Conservation (phyloP, 1,140 invertebrate species). For the Bilobella aurantiaca region DNA sequence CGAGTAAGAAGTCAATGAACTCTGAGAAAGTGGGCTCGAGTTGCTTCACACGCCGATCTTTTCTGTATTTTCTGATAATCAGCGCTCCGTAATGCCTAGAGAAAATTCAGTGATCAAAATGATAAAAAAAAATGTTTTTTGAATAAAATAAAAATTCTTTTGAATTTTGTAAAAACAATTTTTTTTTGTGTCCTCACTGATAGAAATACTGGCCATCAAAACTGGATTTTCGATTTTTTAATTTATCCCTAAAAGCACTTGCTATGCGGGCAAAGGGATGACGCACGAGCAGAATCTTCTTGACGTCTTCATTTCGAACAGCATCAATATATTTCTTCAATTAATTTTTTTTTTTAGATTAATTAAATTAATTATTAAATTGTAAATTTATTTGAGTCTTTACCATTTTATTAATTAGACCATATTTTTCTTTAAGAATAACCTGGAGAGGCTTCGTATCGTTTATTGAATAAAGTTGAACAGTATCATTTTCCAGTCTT, state of each 20-base stretch:
- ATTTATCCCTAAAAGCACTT: constrained; percentile 31
- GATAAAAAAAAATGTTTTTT: constrained; percentile 3
- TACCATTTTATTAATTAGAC: constrained; percentile 22
- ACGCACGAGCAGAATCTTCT: constrained; percentile 23
- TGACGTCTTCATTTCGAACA: constrained; percentile 4
- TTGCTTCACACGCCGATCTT: constrained; percentile 18
- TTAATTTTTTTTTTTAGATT: background rate
- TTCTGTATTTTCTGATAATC: constrained; percentile 21
- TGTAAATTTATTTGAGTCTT: background rate
- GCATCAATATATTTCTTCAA: constrained; percentile 13
- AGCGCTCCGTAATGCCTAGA: constrained; percentile 22
- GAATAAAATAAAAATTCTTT: too few relatives aligned
- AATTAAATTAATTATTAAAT: background rate
- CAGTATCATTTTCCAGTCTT: background rate
- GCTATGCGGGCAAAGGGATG: constrained; percentile 30
- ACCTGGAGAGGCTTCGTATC: constrained; percentile 7
- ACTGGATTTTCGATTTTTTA: constrained; percentile 19
- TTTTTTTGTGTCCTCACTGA: constrained; percentile 15
- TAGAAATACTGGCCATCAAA: constrained; percentile 29
- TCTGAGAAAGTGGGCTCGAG: constrained; percentile 32
- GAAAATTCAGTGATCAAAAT: background rate
- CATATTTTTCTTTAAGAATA: constrained; percentile 16
- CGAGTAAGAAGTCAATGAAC: constrained; percentile 28
- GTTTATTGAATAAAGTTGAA: background rate
- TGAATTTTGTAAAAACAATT: background rate